phyloP scores from a whole-genome alignment of 2,797 vertebrate genomes.

The Pteronotus mesoamericanus region DNA sequence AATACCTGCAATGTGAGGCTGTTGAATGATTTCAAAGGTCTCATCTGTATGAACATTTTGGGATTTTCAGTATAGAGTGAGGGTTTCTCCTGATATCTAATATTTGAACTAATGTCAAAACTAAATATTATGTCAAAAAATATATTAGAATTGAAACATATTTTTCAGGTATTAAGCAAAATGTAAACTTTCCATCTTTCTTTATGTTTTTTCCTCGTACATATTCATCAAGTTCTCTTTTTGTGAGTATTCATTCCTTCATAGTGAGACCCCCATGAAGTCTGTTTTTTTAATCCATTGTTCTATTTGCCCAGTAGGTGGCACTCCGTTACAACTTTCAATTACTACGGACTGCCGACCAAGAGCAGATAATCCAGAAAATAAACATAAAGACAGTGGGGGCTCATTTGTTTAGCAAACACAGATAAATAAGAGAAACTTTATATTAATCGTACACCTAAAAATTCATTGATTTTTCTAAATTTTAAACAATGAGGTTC shows the following conservation, averaged over 20 bases:
- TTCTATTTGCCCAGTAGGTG: slow-evolving; percentile 67
- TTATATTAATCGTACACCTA: background rate
- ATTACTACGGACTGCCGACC: background rate
- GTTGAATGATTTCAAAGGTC: background rate
- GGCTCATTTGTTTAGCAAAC: background rate
- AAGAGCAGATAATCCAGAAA: background rate
- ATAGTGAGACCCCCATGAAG: background rate
- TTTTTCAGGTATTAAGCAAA: background rate
- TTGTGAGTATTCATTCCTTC: background rate
- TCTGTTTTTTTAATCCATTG: background rate
- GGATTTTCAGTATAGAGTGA: background rate
- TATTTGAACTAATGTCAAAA: background rate
- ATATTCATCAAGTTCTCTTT: background rate
- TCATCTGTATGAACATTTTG: background rate
- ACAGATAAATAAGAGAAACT: background rate
- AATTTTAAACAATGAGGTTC: background rate
- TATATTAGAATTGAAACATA: background rate
- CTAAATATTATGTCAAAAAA: background rate
- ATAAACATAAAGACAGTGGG: background rate
- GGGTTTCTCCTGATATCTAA: background rate
- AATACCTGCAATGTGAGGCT: background rate
- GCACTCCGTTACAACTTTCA: slow-evolving; percentile 58
- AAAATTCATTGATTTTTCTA: background rate
- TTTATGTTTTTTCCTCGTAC: background rate
- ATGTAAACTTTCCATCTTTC: background rate